phyloP scores from a whole-genome alignment of 2,113 vertebrate genomes.

The Myxocyprinus asiaticus region DNA sequence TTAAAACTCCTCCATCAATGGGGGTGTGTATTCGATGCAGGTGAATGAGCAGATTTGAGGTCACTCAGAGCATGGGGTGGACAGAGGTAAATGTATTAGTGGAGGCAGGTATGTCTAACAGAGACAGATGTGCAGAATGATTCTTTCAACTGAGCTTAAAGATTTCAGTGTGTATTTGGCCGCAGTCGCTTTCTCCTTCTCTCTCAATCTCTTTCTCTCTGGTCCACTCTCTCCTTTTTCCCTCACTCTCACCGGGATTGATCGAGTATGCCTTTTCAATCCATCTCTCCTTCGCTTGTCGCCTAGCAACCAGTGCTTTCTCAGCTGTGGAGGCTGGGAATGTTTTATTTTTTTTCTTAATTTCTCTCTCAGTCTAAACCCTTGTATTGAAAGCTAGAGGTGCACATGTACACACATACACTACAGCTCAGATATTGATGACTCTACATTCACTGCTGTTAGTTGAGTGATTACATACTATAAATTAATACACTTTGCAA shows the following conservation, averaged over 20 bases:
- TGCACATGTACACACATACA: conserved; percentile 31
- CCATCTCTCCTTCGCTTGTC: conserved; percentile 79
- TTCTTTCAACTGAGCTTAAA: background rate
- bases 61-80: background rate
- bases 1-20: conserved; percentile 19
- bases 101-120: background rate
- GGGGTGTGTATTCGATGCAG: conserved; percentile 1
- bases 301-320: conserved; percentile 82
- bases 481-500: conserved; percentile 34
- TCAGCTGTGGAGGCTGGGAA: conserved; percentile 77
- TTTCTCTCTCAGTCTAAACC: conserved; percentile 58
- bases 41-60: conserved; percentile 52
- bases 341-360: conserved; percentile 51
- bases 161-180: conserved; percentile 21
- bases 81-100: conserved; percentile 10
- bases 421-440: background rate
- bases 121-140: background rate
- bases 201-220: conserved; percentile 29
- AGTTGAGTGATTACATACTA: conserved; percentile 17
- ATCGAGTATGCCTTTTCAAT: conserved; percentile 81
- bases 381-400: conserved; percentile 46
- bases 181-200: conserved; percentile 33
- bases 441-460: conserved; percentile 29
- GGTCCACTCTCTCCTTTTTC: conserved; percentile 33
- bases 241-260: conserved; percentile 77